Evolutionary conservation across 2,113 vertebrate species (phyloP).

Genomic region (Hemiprocne comata): DNA sequence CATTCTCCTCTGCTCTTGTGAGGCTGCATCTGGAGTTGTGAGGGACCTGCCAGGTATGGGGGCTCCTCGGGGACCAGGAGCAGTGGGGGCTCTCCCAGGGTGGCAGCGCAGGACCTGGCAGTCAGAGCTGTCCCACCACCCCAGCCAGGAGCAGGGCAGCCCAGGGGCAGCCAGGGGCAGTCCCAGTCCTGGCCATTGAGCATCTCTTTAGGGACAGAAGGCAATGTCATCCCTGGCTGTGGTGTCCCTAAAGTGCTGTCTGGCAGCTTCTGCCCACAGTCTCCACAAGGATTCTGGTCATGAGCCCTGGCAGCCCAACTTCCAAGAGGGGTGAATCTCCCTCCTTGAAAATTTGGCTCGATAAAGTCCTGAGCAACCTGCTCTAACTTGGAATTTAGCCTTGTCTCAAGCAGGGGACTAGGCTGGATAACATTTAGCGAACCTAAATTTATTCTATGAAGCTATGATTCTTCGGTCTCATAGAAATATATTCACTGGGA

Average conservation of each 20-base stretch:
- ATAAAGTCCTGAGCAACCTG: neutral
- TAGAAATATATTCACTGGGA: neutral
- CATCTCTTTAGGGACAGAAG: neutral
- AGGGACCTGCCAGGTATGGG: neutral
- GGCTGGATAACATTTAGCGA: neutral
- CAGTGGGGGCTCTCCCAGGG: rapidly evolving
- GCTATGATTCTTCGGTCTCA: neutral
- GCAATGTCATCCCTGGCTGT: neutral
- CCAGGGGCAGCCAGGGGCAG: neutral
- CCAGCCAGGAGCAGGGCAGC: neutral
- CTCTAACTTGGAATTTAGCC: neutral
- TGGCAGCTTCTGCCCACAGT: neutral
- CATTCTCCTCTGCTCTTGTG: neutral
- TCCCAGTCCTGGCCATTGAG: rapidly evolving
- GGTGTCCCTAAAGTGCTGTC: neutral
- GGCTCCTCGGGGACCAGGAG: neutral
- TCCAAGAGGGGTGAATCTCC: neutral
- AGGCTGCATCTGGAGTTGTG: neutral
- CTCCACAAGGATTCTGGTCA: neutral
- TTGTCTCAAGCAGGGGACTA: neutral
- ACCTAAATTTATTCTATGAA: neutral
- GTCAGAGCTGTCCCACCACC: rapidly evolving
- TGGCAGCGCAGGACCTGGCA: no score
- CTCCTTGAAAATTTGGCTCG: neutral
- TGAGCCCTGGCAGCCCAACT: neutral